Base-by-base conservation (phyloP, 2,113 vertebrate species). In the Rhinolophus ferrumequinum region DNA sequence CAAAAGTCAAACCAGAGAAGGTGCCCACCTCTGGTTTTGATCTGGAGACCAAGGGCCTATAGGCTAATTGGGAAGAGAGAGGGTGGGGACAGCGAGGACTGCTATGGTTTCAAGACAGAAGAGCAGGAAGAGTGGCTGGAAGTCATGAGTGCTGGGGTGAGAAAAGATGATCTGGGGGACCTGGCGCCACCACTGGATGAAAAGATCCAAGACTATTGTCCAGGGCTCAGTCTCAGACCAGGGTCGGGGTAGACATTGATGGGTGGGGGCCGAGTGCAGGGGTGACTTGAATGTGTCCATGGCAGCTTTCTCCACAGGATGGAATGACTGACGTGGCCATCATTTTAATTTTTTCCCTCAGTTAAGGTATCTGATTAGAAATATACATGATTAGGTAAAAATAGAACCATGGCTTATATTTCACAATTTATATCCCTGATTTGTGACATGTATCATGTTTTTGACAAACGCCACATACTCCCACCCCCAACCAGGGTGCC, bases 361-460 rank as follows among this genome's bases (percentile, higher is more conserved):
- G 64, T 85, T 47, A 44, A 75, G 47, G 33, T 16, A 50, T 44
- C 38, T 41, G 21, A 77, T 73, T 72, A 50, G 54, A 80, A 89
- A 85, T 60, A 30, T 64, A 8, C 24, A 28, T 41, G n/a, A 35
- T 24, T 64, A 28, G 22, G 33, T 91, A 50, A 64, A 80, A 84
- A 70, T 38, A 90, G 54, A 79, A 54, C 44, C 6, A 8, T 60
- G 38, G 19, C 24, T n/a, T 9, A 14, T 88, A 84, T 60, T 77
- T 73, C 22, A 21, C 75, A 47, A 33, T 66, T 47, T 44, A 75
- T 47, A 14, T 47, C 72, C 38, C 56, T 50, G 22, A 52, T 50
- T 16, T 89, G 21, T 77, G 92, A 82, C 22, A 44, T 35, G 4
- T 62, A 64, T 22, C 22, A 19, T 76, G 16, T 90, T 90, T 95